Base-by-base conservation (phyloP, 2,113 vertebrate genomes). In the Tricholaema leucomelas region DNA sequence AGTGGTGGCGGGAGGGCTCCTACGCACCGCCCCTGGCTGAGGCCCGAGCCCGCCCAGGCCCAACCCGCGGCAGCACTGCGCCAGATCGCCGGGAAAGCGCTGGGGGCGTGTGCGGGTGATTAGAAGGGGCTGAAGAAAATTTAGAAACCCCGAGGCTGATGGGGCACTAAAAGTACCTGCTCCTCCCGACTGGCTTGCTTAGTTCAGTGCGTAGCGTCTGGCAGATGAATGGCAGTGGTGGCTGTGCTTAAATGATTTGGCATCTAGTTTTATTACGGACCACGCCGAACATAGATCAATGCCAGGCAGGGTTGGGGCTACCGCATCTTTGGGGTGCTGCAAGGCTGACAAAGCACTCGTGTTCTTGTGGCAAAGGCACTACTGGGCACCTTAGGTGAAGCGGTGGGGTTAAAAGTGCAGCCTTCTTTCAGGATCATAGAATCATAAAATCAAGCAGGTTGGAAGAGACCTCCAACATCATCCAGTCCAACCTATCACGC, bases 81-180 rank as follows among this genome's bases (percentile, higher is more conserved):
- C 27, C 42, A 13, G 70, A 12, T 18, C 10, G 60, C 25, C 40
- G 61, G 36, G 27, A 17, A 28, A 27, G 36, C 9, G 35, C 59
- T 36, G 3, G 20, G 9, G 9, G 25, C 25, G 4, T 42, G 60
- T 11, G 55, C 50, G 11, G 17, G 19, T 3, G 35, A 8, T 0
- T 9, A 58, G 28, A 46, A 12, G 28, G 38, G 72, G 5, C 30
- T 38, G 73, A 35, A 20, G 14, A 3, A 12, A 8, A 23, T 2
- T 8, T 6, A 1, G 2, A 5, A 20, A 6, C 0, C 1, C 8
- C 4, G 28, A 2, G 44, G 3, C 31, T 5, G 33, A 9, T 5
- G 20, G 4, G 3, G 10, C 0, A 1, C 3, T 1, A 17, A 2
- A 3, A 3, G 36, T 0, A 7, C 25, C 14, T 12, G 52, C 16